These are phyloP conservation scores for Corythoichthys intestinalis DNA, from an alignment of 2,113 vertebrate genomes.

Conservation along the genomic window DNA sequence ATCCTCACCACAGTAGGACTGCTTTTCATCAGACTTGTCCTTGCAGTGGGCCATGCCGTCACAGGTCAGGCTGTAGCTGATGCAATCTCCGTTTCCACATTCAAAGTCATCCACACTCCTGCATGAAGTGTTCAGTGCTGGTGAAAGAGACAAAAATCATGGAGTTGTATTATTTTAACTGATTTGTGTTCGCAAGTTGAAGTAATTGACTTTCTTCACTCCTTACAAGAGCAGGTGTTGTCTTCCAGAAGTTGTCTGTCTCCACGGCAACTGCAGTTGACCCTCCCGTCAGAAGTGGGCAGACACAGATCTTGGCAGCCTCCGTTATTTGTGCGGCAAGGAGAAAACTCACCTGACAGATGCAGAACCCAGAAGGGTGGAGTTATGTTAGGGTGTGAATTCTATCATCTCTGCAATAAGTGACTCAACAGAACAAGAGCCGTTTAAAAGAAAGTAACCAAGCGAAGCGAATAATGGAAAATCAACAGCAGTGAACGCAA, in stretches of 20 bases:
- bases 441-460: neutral
- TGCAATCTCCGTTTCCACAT: slow-evolving; percentile 91
- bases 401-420: neutral
- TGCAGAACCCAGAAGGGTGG: neutral
- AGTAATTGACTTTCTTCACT: neutral
- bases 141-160: neutral
- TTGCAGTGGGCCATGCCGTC: slow-evolving; percentile 90
- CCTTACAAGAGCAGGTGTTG: slow-evolving; percentile 73
- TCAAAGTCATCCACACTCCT: slow-evolving; percentile 85
- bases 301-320: slow-evolving; percentile 95
- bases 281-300: slow-evolving; percentile 84
- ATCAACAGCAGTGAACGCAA: slow-evolving; percentile 17
- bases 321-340: slow-evolving; percentile 85
- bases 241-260: slow-evolving; percentile 88
- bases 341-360: slow-evolving; percentile 85
- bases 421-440: neutral
- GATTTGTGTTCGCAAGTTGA: neutral
- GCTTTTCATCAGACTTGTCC: slow-evolving; percentile 97
- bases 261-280: slow-evolving; percentile 92
- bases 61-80: slow-evolving; percentile 89
- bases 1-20: slow-evolving; percentile 87
- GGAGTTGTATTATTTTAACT: neutral
- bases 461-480: neutral
- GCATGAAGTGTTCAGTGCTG: slow-evolving; percentile 88
- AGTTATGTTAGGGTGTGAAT: neutral